Conservation (phyloP, 2,797 vertebrate species). For the Triplophysa bombifrons region DNA sequence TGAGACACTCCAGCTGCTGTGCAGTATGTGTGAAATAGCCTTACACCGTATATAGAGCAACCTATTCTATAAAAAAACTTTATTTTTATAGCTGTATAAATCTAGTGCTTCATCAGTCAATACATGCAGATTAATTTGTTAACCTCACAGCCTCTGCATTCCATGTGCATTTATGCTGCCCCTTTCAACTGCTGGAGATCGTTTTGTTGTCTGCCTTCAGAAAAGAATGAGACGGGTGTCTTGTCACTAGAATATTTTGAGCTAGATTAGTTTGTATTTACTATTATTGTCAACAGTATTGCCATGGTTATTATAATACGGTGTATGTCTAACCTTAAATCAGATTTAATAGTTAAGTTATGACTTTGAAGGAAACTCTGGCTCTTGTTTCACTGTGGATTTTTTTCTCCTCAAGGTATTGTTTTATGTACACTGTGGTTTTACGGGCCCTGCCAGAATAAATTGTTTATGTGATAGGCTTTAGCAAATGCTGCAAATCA, state of each 20-base stretch:
- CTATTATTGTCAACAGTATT: conserved; percentile 19
- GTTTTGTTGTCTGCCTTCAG: conserved; percentile 14
- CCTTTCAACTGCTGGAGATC: conserved; percentile 13
- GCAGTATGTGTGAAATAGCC: conserved; percentile 16
- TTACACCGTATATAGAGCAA: neutral
- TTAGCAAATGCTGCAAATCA: conserved; percentile 45
- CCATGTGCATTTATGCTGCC: conserved; percentile 11
- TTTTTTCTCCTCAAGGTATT: conserved; percentile 18
- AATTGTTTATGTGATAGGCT: conserved; percentile 49
- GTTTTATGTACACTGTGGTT: conserved; percentile 49
- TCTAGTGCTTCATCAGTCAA: conserved; percentile 6
- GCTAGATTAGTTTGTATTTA: conserved; percentile 6
- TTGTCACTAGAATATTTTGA: conserved; percentile 29
- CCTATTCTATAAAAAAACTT: neutral
- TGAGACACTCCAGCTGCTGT: conserved; percentile 33
- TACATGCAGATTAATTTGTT: conserved; percentile 1
- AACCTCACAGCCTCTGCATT: neutral
- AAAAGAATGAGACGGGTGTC: conserved; percentile 6
- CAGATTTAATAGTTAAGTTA: conserved; percentile 6
- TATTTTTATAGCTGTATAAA: conserved; percentile 28
- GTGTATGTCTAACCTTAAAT: conserved; percentile 16
- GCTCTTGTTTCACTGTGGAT: conserved; percentile 45
- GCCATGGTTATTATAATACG: conserved; percentile 25
- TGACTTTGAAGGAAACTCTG: conserved; percentile 42
- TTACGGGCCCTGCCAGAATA: conserved; percentile 55